A percentile compares a stretch with the other conserved stretches of the same genome.
Conservation (phyloP, 2,888 invertebrate species). For the Scaptomyza tumidula region DNA sequence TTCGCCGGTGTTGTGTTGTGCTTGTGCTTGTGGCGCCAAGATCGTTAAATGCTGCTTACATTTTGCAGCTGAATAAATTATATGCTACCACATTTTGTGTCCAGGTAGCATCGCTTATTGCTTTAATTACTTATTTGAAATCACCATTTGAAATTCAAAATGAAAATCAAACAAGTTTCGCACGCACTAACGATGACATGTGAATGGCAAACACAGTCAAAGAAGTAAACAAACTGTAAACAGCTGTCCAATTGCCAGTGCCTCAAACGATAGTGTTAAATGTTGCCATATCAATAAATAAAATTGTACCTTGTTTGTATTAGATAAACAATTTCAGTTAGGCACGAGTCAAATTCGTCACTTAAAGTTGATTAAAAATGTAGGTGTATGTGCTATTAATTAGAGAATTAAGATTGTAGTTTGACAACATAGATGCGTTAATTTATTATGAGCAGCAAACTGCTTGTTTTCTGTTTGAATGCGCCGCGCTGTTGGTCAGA, state of each 20-base stretch:
- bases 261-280: not conserved
- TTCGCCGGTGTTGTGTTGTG: slow-evolving; percentile 14
- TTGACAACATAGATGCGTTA: not conserved
- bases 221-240: slow-evolving; percentile 42
- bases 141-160: slow-evolving; percentile 33
- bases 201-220: slow-evolving; percentile 31
- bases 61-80: slow-evolving; percentile 26
- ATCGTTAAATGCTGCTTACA: slow-evolving; percentile 18
- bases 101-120: slow-evolving; percentile 10
- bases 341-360: too few relatives aligned
- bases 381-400: too few relatives aligned
- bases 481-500: slow-evolving; percentile 43
- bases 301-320: too few relatives aligned
- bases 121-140: slow-evolving; percentile 17
- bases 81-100: slow-evolving; percentile 13
- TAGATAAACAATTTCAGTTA: too few relatives aligned
- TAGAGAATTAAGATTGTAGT: too few relatives aligned
- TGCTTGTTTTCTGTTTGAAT: slow-evolving; percentile 13
- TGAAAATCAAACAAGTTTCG: slow-evolving; percentile 27
- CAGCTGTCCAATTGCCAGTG: slow-evolving; percentile 46
- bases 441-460: slow-evolving; percentile 3
- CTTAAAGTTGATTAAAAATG: too few relatives aligned
- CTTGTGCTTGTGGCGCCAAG: slow-evolving; percentile 41
- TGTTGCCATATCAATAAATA: not conserved
- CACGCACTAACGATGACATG: slow-evolving; percentile 18